These are phyloP conservation scores for Lasiurus cinereus DNA, from an alignment of 2,113 vertebrate species.

Conservation along the genomic window DNA sequence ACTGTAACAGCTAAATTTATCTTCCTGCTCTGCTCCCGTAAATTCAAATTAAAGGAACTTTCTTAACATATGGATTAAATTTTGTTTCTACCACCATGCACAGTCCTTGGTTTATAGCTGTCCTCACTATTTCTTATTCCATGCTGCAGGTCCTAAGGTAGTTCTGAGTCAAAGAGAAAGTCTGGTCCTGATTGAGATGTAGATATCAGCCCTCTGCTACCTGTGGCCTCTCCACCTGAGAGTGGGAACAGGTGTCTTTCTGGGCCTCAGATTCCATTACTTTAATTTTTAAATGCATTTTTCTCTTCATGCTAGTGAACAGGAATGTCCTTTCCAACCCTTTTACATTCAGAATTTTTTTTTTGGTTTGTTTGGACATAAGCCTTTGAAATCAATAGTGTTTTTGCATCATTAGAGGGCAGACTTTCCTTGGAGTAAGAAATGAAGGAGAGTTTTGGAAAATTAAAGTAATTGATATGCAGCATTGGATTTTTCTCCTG, in stretches of 20 bases:
- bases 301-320: neutral
- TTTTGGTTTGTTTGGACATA: neutral
- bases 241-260: neutral
- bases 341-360: neutral
- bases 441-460: slow-evolving; percentile 11
- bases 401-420: slow-evolving; percentile 81
- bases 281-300: neutral
- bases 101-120: fast-evolving
- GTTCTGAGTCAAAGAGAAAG: neutral
- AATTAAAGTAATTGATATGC: slow-evolving; percentile 45
- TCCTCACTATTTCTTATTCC: neutral
- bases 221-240: neutral
- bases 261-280: neutral
- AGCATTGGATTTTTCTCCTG: neutral
- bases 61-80: neutral
- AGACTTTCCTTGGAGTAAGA: slow-evolving; percentile 75
- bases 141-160: neutral
- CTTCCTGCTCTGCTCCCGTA: neutral
- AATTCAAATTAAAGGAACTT: neutral
- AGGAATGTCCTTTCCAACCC: neutral
- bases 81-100: neutral
- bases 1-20: neutral
- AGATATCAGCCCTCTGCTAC: fast-evolving
- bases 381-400: slow-evolving; percentile 65
- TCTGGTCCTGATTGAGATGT: fast-evolving